Conservation (phyloP, 2,113 vertebrate genomes). For the Tautogolabrus adspersus region DNA sequence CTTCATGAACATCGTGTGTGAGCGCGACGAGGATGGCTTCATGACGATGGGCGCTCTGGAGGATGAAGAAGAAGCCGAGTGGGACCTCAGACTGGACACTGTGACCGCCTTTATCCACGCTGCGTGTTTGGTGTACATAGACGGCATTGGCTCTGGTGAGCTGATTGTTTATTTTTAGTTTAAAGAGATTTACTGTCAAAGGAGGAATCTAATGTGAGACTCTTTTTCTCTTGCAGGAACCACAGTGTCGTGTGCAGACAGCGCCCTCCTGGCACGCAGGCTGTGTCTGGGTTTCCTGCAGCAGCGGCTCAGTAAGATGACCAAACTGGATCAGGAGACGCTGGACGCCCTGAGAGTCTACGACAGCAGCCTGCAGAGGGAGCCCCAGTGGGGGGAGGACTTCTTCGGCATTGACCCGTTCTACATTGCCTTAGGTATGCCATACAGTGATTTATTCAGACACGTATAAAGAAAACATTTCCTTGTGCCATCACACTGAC, state of each 20-base stretch:
- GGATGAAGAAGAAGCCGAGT: constrained; percentile 73
- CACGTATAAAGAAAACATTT: no score
- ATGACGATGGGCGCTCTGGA: constrained; percentile 74
- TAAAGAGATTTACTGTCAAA: neutral
- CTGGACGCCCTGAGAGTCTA: constrained; percentile 89
- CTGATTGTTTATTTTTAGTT: neutral
- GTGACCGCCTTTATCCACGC: constrained; percentile 92
- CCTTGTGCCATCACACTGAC: no score
- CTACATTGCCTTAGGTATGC: constrained; percentile 90
- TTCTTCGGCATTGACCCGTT: constrained; percentile 95
- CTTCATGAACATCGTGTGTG: constrained; percentile 91
- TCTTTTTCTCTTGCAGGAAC: constrained; percentile 82
- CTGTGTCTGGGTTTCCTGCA: constrained; percentile 88
- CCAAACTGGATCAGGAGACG: constrained; percentile 84
- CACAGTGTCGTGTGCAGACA: constrained; percentile 86
- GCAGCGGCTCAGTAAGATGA: constrained; percentile 84
- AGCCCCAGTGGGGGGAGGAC: constrained; percentile 88
- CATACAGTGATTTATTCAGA: neutral
- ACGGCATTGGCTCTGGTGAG: constrained; percentile 95
- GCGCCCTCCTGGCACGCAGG: constrained; percentile 82
- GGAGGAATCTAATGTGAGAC: neutral
- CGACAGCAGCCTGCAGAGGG: constrained; percentile 81
- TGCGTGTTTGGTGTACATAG: constrained; percentile 94
- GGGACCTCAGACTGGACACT: constrained; percentile 79
- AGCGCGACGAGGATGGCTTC: constrained; percentile 73